These are phyloP conservation scores for Bagarius yarrelli DNA, from an alignment of 2,113 vertebrate genomes.

Conservation along the genomic window DNA sequence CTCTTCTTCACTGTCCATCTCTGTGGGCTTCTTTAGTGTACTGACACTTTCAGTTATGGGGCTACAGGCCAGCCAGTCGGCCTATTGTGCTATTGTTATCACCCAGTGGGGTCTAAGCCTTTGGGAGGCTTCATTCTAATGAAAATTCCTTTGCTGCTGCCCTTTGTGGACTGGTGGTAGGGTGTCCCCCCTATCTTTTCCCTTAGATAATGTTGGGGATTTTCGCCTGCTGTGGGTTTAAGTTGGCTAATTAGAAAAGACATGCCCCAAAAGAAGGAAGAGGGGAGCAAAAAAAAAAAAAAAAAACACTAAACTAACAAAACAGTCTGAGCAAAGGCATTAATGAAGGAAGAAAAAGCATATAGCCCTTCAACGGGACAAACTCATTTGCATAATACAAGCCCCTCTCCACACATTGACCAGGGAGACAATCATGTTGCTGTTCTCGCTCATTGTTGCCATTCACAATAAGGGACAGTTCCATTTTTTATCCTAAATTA, in stretches of 20 bases:
- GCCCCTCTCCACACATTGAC: conserved; percentile 38
- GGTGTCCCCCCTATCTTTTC: conserved; percentile 66
- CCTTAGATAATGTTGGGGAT: conserved; percentile 59
- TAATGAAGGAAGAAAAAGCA: conserved; percentile 47
- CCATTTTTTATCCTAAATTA: conserved; percentile 37
- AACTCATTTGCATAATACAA: conserved; percentile 51
- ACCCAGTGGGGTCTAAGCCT: conserved; percentile 67
- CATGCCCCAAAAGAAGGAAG: conserved; percentile 54
- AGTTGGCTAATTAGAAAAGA: conserved; percentile 76
- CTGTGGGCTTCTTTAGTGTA: conserved; percentile 57
- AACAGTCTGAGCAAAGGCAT: conserved; percentile 53
- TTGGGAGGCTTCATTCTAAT: conserved; percentile 76
- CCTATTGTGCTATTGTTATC: conserved; percentile 72
- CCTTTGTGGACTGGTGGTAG: conserved; percentile 71
- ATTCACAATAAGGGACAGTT: conserved; percentile 27
- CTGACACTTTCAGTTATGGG: conserved; percentile 69
- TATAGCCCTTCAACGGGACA: conserved; percentile 32
- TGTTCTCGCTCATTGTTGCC: conserved; percentile 41
- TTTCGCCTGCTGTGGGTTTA: conserved; percentile 75
- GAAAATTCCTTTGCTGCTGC: conserved; percentile 77
- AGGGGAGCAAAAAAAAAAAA: conserved; percentile 35
- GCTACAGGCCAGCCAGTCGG: conserved; percentile 62
- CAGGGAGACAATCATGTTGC: conserved; percentile 43
- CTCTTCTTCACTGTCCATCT: conserved; percentile 54
- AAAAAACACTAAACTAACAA: conserved; percentile 60